Conservation (phyloP, 2,888 invertebrate species). For the Carabus problematicus region DNA sequence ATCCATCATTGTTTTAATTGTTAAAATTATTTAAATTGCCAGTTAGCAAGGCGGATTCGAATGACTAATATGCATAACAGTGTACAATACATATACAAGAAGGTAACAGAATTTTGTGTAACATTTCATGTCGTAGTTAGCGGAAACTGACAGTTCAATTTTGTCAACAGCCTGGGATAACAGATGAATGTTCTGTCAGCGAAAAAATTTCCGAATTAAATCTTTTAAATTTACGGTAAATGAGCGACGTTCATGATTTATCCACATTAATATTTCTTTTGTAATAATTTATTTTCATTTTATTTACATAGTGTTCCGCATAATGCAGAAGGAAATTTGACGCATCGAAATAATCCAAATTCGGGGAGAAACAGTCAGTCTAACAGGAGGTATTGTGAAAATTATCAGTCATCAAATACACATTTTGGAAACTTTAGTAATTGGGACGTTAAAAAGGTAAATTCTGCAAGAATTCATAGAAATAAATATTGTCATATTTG, state of each 20-base stretch:
- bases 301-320: slow-evolving; percentile 10
- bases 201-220: slow-evolving; percentile 54
- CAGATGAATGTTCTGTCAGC: slow-evolving; percentile 49
- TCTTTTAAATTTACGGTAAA: slow-evolving; percentile 57
- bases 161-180: slow-evolving; percentile 41
- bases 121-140: slow-evolving; percentile 28
- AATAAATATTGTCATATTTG: no score
- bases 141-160: slow-evolving; percentile 35
- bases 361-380: slow-evolving; percentile 17
- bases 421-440: no score
- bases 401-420: slow-evolving; percentile 5
- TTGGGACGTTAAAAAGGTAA: no score
- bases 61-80: slow-evolving; percentile 37
- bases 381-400: slow-evolving; percentile 2
- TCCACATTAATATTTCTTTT: no score
- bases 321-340: slow-evolving; percentile 24
- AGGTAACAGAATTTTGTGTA: slow-evolving; percentile 28
- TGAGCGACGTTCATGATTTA: no score
- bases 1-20: slow-evolving; percentile 5
- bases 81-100: slow-evolving; percentile 4
- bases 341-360: slow-evolving; percentile 22
- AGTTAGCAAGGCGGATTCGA: slow-evolving; percentile 17
- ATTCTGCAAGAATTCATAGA: no score
- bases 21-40: slow-evolving; percentile 27
- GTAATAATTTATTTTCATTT: not conserved